Base-by-base conservation (phyloP, 1,140 invertebrate species). In the Melanaphis sacchari region DNA sequence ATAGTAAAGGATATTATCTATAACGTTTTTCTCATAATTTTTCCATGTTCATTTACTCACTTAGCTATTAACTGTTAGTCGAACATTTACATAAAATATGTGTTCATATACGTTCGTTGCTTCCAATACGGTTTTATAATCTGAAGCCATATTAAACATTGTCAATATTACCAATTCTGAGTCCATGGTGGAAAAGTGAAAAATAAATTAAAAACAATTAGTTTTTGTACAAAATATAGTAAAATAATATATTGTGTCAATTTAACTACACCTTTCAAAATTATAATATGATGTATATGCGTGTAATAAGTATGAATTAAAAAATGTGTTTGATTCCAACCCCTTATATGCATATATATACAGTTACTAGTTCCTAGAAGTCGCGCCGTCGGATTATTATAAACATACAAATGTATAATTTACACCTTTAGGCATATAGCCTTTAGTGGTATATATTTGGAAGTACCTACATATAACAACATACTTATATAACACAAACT, bases 1-100 rank as follows among this genome's bases (percentile, higher is more conserved):
- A n/a, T n/a, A 41, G 9, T 24, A 84, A 84, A 84, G 40, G 40
- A 84, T 84, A 26, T 41, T 41, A 40, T 38, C 15, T 82, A 41
- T 84, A 26, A 76, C 21, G 59, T 22, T 84, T 84, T 41, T 41
- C 24, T 84, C 82, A 9, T 84, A 24, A 26, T 84, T 84, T 40
- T 40, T 1, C 24, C 9, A 2, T 18, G 76, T 38, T 82, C 2
- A 36, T 38, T 82, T 38, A n/a, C n/a, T 22, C 8, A 36, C 36
- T 38, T 21, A 7, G 21, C 21, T 24, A n/a, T 76, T 76, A 76
- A 76, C 59, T 76, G 31, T 76, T n/a, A n/a, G 31, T 76, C n/a
- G 31, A 76, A 76, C 59, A 76, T 76, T 76, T n/a, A 76, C 59
- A 76, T 76, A n/a, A 76, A 76, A 76, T 76, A 76, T n/a, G 59